Conservation (phyloP, 1,140 invertebrate genomes). For the Eupeodes corollae region DNA sequence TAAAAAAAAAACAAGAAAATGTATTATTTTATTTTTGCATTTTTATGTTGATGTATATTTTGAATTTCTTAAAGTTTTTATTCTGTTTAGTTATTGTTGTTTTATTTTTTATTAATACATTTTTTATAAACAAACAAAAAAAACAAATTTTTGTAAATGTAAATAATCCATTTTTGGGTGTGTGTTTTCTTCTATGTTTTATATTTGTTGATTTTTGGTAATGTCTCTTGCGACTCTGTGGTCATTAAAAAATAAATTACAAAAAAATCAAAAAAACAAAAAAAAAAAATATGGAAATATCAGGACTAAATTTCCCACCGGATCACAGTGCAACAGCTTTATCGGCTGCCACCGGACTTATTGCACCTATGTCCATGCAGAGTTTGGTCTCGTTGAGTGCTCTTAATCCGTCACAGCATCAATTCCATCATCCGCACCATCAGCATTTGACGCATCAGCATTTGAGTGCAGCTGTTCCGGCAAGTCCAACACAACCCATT, state of each 20-base stretch:
- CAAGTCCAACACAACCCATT: slow-evolving; percentile 8
- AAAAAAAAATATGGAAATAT: slow-evolving; percentile 28
- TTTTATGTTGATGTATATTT: neutral
- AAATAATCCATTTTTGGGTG: slow-evolving; percentile 38
- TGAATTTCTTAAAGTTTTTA: neutral
- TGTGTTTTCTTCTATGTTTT: slow-evolving; percentile 39
- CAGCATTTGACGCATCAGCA: slow-evolving; percentile 39
- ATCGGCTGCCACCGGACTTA: slow-evolving; percentile 31
- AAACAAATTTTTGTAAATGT: slow-evolving; percentile 36
- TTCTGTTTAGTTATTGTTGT: slow-evolving; percentile 1
- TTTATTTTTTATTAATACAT: slow-evolving; percentile 11
- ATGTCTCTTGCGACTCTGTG: slow-evolving; percentile 38
- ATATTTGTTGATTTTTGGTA: slow-evolving; percentile 38
- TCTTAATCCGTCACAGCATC: slow-evolving; percentile 42
- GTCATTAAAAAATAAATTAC: slow-evolving; percentile 24
- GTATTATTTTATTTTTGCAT: neutral
- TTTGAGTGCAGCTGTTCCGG: slow-evolving; percentile 7
- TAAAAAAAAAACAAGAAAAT: neutral
- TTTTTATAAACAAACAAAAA: slow-evolving; percentile 8
- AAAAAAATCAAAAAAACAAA: slow-evolving; percentile 20
- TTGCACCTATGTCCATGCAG: slow-evolving; percentile 76
- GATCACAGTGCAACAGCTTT: slow-evolving; percentile 34
- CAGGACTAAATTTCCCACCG: slow-evolving; percentile 38
- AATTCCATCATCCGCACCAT: slow-evolving; percentile 34
- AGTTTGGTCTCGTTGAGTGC: slow-evolving; percentile 79